Percentiles rank a stretch among this genome's conserved stretches.
Evolutionary conservation across 64 coral and sea anemone species (phyloP).

Genomic region (Catalaphyllia jardinei): DNA sequence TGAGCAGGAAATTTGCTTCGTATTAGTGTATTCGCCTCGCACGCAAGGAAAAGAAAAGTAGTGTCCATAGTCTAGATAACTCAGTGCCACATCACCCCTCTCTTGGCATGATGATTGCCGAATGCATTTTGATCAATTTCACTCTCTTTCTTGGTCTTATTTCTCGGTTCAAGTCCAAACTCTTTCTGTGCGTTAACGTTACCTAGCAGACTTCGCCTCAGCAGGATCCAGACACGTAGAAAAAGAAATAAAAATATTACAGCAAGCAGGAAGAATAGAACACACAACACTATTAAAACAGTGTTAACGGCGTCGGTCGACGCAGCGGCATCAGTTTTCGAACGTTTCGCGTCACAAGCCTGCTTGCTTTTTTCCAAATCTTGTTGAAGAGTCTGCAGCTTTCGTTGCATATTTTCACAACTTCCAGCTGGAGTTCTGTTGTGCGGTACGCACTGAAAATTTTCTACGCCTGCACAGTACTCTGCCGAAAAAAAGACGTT

Average conservation of each 20-base stretch:
- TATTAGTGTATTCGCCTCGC: too few relatives aligned
- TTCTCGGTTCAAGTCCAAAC: background rate
- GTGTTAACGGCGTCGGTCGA: background rate
- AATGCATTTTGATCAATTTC: background rate
- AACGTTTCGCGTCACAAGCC: background rate
- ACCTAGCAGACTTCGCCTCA: background rate
- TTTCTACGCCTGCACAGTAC: slow-evolving; percentile 58
- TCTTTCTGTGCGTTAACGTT: background rate
- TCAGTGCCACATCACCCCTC: too few relatives aligned
- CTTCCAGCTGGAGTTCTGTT: background rate
- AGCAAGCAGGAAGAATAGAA: background rate
- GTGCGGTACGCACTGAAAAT: slow-evolving; percentile 65
- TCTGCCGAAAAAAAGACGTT: slow-evolving; percentile 71
- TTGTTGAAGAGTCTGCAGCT: background rate
- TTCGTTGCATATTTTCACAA: background rate
- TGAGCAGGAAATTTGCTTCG: too few relatives aligned
- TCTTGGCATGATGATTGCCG: too few relatives aligned
- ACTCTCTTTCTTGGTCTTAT: background rate
- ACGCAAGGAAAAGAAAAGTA: too few relatives aligned
- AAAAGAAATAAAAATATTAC: background rate
- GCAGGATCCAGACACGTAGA: background rate
- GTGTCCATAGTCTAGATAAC: too few relatives aligned
- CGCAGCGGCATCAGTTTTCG: background rate
- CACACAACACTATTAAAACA: background rate
- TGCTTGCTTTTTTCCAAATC: slow-evolving; percentile 4